These are phyloP conservation scores for Tautogolabrus adspersus DNA, from an alignment of 2,113 vertebrate species.

Conservation along the genomic window DNA sequence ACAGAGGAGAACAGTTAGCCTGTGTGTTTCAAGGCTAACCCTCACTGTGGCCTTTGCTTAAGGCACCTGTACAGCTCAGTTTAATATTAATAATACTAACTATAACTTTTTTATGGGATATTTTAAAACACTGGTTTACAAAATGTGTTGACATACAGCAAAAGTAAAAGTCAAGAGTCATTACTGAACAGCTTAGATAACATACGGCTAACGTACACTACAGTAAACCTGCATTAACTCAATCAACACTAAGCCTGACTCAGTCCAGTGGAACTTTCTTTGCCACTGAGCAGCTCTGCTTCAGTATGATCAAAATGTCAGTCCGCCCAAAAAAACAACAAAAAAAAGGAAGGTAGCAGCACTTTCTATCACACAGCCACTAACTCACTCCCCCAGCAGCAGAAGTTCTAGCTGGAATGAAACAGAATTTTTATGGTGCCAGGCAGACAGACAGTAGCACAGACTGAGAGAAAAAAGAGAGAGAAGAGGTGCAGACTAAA, in stretches of 20 bases:
- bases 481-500: constrained; percentile 40
- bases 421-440: constrained; percentile 46
- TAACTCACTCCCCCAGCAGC: constrained; percentile 51
- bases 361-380: constrained; percentile 35
- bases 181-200: too few species aligned
- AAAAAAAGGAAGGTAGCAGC: constrained; percentile 11
- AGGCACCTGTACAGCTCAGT: too few species aligned
- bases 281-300: constrained; percentile 18
- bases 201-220: neutral
- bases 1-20: too few species aligned
- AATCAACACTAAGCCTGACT: constrained; percentile 6
- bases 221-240: constrained; percentile 10
- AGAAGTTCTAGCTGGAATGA: constrained; percentile 45
- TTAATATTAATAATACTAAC: too few species aligned
- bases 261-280: constrained; percentile 15
- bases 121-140: too few species aligned
- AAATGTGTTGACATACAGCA: too few species aligned
- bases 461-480: constrained; percentile 31
- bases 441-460: constrained; percentile 44
- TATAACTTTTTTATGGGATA: too few species aligned
- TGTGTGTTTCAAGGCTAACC: too few species aligned
- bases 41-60: too few species aligned
- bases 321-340: constrained; percentile 16
- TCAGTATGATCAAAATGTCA: constrained; percentile 29
- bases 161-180: too few species aligned